These are phyloP conservation scores for Trichomycterus rosablanca DNA, from an alignment of 2,113 vertebrate genomes.

Conservation along the genomic window DNA sequence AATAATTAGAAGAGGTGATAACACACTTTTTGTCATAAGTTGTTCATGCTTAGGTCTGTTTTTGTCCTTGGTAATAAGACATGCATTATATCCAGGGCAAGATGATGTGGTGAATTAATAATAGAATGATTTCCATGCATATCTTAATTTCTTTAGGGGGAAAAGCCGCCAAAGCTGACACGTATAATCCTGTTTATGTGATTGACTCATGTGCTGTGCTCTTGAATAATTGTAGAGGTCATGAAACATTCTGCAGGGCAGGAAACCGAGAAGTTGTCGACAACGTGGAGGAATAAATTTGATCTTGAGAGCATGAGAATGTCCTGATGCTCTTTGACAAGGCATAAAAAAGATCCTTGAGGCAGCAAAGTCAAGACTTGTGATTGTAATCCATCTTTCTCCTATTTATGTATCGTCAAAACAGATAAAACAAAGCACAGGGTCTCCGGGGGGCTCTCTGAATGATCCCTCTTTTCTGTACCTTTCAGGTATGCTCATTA, in stretches of 20 bases:
- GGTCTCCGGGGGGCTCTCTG: slow-evolving; percentile 17
- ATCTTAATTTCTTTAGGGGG: slow-evolving; percentile 11
- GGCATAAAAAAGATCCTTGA: slow-evolving; percentile 29
- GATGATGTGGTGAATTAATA: slow-evolving; percentile 1
- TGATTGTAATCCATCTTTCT: background rate
- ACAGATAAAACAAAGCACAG: slow-evolving; percentile 25
- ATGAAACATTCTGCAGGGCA: slow-evolving; percentile 26
- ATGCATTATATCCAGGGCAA: background rate
- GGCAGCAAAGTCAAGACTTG: slow-evolving; percentile 20
- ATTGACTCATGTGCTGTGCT: slow-evolving; percentile 4
- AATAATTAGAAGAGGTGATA: too few species aligned
- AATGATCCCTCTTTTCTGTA: slow-evolving; percentile 37
- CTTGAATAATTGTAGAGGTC: slow-evolving; percentile 27
- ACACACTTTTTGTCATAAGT: too few species aligned
- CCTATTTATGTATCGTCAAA: slow-evolving; percentile 11
- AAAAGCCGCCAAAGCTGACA: slow-evolving; percentile 3
- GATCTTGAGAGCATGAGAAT: slow-evolving; percentile 12
- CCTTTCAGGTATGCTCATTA: slow-evolving; percentile 54
- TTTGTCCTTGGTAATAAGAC: too few species aligned
- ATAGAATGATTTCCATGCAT: slow-evolving; percentile 27
- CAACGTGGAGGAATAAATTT: slow-evolving; percentile 10
- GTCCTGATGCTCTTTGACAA: slow-evolving; percentile 18
- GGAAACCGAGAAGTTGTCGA: background rate
- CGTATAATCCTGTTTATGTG: slow-evolving; percentile 18
- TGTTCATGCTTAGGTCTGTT: too few species aligned